Evolutionary conservation across 2,113 vertebrate genomes (phyloP), one percentile per base, ranked within the genome.

Genomic region (Gallinago media): DNA sequence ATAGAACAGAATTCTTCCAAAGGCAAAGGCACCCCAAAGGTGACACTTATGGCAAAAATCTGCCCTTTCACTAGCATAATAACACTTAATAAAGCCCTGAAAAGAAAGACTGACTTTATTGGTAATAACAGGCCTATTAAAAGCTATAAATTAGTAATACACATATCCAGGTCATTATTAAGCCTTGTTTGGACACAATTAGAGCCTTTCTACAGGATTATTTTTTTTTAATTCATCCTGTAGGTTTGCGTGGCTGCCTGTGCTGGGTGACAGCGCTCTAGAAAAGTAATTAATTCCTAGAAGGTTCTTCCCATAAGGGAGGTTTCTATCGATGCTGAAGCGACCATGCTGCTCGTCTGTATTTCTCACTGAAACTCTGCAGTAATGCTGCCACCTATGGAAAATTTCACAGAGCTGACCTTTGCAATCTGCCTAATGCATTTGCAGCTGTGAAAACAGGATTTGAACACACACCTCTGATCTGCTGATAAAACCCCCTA

Each of bases 351-450:
- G 25, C 42, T 75, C 23, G 1, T n/a, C 6, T 8, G 15, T 25
- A 12, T 61, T 40, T 31, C 61, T 46, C 40, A 17, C 49, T 3
- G 29, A 80, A 97, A 95, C 67, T 12, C 77, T 93, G 85, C 83
- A 27, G 78, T 94, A 52, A 93, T 97, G 94, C 97, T 96, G 96
- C 96, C 96, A 96, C 91, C 96, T 97, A 97, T 70, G 80, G 97
- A 91, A 82, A 17, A 2, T 31, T 81, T 42, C 49, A 12, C 44
- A 67, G 40, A 19, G 17, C 42, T 5, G 81, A 71, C 46, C 72
- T 84, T 34, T 68, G 67, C 36, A 20, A 3, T 18, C 20, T 21
- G 49, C 10, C 42, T 23, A 5, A 4, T 4, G 5, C 25, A 0
- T 21, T 12, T 27, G 3, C 96, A 93, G 95, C 95, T 96, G 88